Conservation (phyloP, 2,888 invertebrate genomes). For the Trachelus iudaicus region DNA sequence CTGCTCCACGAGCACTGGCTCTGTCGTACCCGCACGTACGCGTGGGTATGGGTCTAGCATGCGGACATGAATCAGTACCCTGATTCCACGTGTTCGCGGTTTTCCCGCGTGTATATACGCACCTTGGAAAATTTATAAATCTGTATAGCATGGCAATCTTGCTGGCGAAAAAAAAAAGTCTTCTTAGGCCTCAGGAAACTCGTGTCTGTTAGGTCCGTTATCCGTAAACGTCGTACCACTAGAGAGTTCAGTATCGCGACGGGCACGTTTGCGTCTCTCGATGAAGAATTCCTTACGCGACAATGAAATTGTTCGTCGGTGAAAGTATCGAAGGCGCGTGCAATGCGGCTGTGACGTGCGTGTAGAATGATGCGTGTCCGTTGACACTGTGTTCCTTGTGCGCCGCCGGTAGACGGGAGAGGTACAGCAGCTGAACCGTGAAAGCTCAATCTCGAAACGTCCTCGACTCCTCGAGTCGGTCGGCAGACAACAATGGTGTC, state of each 20-base stretch:
- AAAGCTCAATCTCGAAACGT: slow-evolving; percentile 5
- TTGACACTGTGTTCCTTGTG: neutral
- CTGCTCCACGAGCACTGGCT: neutral
- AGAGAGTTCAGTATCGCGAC: too few species aligned
- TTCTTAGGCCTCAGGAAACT: neutral
- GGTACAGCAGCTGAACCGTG: neutral
- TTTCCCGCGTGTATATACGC: neutral
- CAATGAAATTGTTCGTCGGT: neutral
- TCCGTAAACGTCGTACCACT: too few species aligned
- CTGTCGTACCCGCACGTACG: neutral
- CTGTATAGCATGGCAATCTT: neutral
- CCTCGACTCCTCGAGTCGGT: slow-evolving; percentile 14
- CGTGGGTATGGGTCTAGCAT: neutral
- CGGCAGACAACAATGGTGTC: slow-evolving; percentile 52
- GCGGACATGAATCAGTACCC: neutral
- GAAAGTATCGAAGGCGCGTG: neutral
- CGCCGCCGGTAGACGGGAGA: neutral
- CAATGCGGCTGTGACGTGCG: neutral
- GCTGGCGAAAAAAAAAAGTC: neutral
- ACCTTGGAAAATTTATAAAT: too few species aligned
- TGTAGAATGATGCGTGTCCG: neutral
- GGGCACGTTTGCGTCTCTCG: neutral
- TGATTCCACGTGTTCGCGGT: neutral
- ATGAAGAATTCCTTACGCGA: neutral
- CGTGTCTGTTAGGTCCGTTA: neutral